A percentile compares a stretch with the other conserved stretches of the same genome.
phyloP scores from a whole-genome alignment of 2,888 invertebrate species.

The Phaedon cochleariae region DNA sequence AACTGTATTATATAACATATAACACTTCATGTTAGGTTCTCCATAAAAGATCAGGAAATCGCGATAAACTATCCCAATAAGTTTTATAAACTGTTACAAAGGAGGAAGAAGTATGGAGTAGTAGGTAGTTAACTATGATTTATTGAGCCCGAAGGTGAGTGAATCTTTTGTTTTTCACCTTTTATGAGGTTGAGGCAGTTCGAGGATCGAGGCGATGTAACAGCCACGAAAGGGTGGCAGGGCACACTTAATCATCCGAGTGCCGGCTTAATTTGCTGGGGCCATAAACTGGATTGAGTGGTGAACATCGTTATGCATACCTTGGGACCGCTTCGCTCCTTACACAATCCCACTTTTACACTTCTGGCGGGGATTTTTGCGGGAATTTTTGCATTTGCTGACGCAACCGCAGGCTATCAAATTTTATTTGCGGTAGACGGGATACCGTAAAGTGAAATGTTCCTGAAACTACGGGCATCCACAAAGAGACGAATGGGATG shows the following conservation, averaged over 20 bases:
- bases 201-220: conserved; percentile 35
- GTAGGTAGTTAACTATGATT: conserved; percentile 45
- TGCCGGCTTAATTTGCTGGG: conserved; percentile 57
- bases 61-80: conserved; percentile 14
- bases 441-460: conserved; percentile 5
- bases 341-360: conserved; percentile 31
- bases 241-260: conserved; percentile 55
- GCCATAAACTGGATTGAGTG: conserved; percentile 59
- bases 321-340: conserved; percentile 51
- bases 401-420: conserved; percentile 16
- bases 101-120: conserved; percentile 29
- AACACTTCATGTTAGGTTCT: too few relatives aligned
- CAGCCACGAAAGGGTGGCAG: conserved; percentile 38
- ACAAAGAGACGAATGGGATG: background rate
- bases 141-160: conserved; percentile 45
- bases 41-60: background rate
- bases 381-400: conserved; percentile 16
- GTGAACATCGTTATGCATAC: conserved; percentile 56
- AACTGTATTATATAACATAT: too few relatives aligned
- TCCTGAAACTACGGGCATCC: background rate
- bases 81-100: conserved; percentile 19
- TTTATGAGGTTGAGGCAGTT: conserved; percentile 39
- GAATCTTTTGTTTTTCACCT: conserved; percentile 47
- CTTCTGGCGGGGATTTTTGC: conserved; percentile 13
- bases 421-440: conserved; percentile 14